Evolutionary conservation across 2,797 vertebrate genomes (phyloP).

Genomic region (Phataginus tricuspis): DNA sequence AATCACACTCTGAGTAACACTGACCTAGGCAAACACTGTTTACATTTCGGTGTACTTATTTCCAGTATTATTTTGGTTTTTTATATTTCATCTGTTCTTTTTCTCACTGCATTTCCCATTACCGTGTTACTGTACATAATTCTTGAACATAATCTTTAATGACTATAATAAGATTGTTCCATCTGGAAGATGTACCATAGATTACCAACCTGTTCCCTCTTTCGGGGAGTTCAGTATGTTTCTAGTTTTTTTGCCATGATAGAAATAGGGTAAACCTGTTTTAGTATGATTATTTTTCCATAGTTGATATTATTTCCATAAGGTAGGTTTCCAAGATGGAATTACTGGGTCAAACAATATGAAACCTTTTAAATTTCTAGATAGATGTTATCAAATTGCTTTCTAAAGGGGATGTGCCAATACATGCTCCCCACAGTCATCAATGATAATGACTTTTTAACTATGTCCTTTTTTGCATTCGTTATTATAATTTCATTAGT

Average conservation of each 20-base stretch:
- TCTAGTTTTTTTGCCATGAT: background rate
- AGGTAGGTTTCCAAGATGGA: constrained; percentile 12
- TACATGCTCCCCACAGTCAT: background rate
- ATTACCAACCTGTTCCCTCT: background rate
- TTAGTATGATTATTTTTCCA: background rate
- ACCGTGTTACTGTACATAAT: background rate
- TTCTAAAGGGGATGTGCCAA: background rate
- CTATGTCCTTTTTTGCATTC: background rate
- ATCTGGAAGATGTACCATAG: background rate
- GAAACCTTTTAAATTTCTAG: constrained; percentile 24
- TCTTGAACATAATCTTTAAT: constrained; percentile 32
- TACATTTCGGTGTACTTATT: background rate
- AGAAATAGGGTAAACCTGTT: background rate
- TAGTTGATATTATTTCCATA: constrained; percentile 11
- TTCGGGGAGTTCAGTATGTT: background rate
- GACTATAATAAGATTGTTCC: background rate
- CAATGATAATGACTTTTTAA: background rate
- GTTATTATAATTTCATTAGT: constrained; percentile 28
- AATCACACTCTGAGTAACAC: background rate
- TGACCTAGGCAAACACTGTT: background rate
- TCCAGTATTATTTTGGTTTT: background rate
- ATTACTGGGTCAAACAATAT: constrained; percentile 24
- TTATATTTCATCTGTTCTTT: background rate
- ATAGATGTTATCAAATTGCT: background rate
- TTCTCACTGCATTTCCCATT: background rate